phyloP scores from a whole-genome alignment of 2,113 vertebrate species.

The Gnathonemus longibarbis region DNA sequence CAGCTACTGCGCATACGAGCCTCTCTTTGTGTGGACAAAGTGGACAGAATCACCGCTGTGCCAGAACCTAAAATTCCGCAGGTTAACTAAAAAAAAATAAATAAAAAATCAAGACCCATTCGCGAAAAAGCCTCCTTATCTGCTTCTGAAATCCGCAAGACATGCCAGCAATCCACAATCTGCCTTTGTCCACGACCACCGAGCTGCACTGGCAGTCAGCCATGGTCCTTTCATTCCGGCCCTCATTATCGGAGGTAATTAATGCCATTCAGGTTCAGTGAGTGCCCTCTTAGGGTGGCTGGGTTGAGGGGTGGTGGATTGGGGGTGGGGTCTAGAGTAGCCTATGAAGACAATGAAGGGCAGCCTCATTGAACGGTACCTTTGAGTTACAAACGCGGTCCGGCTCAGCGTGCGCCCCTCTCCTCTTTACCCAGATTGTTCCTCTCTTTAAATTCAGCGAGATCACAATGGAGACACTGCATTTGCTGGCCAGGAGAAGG shows the following conservation, averaged over 20 bases:
- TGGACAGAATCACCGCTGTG: constrained; percentile 34
- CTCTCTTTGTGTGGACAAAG: not conserved
- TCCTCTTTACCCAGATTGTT: not conserved
- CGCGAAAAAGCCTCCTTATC: constrained; percentile 43
- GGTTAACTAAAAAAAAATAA: constrained; percentile 44
- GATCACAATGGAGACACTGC: not conserved
- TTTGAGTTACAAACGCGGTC: not conserved
- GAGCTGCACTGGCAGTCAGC: constrained; percentile 18
- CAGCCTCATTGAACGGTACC: not conserved
- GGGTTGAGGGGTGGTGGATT: not conserved
- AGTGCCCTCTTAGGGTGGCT: constrained; percentile 16
- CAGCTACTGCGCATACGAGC: not conserved
- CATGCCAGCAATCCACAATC: constrained; percentile 43
- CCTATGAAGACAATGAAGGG: constrained; percentile 7
- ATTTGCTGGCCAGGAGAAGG: not conserved
- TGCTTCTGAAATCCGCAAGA: constrained; percentile 56
- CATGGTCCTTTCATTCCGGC: constrained; percentile 20
- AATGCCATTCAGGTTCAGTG: constrained; percentile 27
- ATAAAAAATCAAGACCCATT: constrained; percentile 40
- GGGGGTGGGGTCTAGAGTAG: not conserved
- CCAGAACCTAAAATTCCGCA: constrained; percentile 44
- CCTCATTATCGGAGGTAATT: constrained; percentile 33
- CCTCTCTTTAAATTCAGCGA: not conserved
- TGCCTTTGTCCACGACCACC: constrained; percentile 15
- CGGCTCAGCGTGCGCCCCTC: not conserved